Percentiles rank a stretch among this genome's conserved stretches.
These are phyloP conservation scores for Stichopus horrens DNA, from an alignment of 53 echinoderm and acorn worm genomes.

Conservation along the genomic window DNA sequence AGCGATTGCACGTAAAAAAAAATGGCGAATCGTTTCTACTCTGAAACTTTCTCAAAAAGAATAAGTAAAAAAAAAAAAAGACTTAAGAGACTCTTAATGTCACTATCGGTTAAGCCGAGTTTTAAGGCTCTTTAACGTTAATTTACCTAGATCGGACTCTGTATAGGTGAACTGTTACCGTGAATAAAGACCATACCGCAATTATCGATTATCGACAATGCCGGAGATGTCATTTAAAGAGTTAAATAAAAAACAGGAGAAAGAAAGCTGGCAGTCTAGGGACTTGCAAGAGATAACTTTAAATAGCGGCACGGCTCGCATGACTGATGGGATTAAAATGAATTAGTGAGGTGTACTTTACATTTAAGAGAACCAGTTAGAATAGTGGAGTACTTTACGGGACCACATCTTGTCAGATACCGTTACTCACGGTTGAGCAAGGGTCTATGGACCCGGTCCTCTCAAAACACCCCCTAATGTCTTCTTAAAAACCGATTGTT, in stretches of 20 bases:
- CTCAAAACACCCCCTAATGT: conserved; percentile 23
- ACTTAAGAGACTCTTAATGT: background rate
- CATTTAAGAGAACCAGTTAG: conserved; percentile 24
- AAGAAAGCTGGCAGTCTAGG: background rate
- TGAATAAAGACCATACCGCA: background rate
- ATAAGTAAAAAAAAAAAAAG: background rate
- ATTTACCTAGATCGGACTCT: conserved; percentile 20
- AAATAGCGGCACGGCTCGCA: conserved; percentile 20
- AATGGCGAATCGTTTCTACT: background rate
- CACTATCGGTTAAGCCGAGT: background rate
- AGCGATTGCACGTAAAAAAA: background rate
- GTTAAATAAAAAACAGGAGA: background rate
- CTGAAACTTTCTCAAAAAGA: background rate
- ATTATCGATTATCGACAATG: conserved; percentile 28
- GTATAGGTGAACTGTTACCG: background rate
- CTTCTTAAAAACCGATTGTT: conserved; percentile 32
- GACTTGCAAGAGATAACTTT: background rate
- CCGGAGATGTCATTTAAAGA: background rate
- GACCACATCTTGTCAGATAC: conserved; percentile 15
- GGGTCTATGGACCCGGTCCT: conserved; percentile 11
- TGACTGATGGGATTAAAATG: conserved; percentile 37
- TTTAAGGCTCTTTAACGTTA: conserved; percentile 10
- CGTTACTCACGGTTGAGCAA: conserved; percentile 32
- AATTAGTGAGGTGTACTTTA: conserved; percentile 41
- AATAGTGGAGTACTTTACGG: conserved; percentile 28